Conservation (phyloP, 2,888 invertebrate genomes). For the Drosophila multiciliata region DNA sequence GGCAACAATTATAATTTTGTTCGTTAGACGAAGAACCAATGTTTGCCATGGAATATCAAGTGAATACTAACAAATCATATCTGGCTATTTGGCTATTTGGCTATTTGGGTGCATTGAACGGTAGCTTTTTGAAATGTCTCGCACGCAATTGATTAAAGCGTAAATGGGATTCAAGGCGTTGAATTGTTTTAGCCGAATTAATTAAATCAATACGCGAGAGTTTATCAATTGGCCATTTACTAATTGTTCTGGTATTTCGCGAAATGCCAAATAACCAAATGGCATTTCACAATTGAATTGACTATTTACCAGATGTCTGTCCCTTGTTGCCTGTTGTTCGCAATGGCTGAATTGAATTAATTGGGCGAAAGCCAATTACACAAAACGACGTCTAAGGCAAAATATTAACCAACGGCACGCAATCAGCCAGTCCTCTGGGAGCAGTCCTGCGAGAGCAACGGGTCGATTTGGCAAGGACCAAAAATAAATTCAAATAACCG, state of each 20-base stretch:
- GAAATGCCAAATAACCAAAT: slow-evolving; percentile 25
- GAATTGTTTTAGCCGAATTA: slow-evolving; percentile 67
- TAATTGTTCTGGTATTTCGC: slow-evolving; percentile 50
- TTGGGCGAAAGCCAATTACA: slow-evolving; percentile 77
- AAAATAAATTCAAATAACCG: slow-evolving; percentile 53
- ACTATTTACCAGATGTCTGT: slow-evolving; percentile 18
- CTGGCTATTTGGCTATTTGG: background rate
- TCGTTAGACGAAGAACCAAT: slow-evolving; percentile 42
- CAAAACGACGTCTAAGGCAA: slow-evolving; percentile 64
- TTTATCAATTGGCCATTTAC: slow-evolving; percentile 55
- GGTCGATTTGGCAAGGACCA: slow-evolving; percentile 20
- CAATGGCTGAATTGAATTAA: slow-evolving; percentile 65
- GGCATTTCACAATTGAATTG: slow-evolving; percentile 44
- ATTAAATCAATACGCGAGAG: slow-evolving; percentile 64
- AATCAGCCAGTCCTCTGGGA: slow-evolving; percentile 50
- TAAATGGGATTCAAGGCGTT: slow-evolving; percentile 51
- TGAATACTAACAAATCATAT: slow-evolving; percentile 39
- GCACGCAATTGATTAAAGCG: slow-evolving; percentile 55
- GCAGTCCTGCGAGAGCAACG: slow-evolving; percentile 1
- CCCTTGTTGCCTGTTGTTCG: slow-evolving; percentile 20
- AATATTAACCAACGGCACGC: slow-evolving; percentile 61
- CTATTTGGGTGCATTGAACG: slow-evolving; percentile 42
- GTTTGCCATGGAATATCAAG: slow-evolving; percentile 47
- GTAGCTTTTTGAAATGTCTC: slow-evolving; percentile 48
- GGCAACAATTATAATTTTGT: slow-evolving; percentile 63